Evolutionary conservation across 1,140 invertebrate genomes (phyloP).

Genomic region (Brachionus manjavacas): DNA sequence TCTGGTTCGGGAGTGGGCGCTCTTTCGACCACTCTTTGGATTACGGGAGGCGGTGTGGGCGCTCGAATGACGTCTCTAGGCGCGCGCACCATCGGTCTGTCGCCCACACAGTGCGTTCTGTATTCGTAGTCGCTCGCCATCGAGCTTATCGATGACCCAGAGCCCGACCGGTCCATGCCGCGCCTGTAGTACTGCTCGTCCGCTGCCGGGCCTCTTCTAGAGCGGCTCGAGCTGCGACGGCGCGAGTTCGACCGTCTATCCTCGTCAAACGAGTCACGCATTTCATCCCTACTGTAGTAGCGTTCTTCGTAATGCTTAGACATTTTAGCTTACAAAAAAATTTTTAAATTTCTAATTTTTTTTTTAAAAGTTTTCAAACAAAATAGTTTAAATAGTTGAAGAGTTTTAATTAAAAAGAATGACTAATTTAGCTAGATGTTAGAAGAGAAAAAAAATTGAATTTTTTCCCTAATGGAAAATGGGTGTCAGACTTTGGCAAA

Average conservation of each 20-base stretch:
- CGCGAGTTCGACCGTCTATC: not conserved
- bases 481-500: not conserved
- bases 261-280: not conserved
- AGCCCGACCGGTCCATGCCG: not conserved
- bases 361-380: not conserved
- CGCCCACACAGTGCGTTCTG: not conserved
- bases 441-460: not conserved
- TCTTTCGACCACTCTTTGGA: slow-evolving; percentile 43
- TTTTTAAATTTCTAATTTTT: not conserved
- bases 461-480: not conserved
- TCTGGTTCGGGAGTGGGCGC: slow-evolving; percentile 39
- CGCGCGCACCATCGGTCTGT: not conserved
- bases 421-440: not conserved
- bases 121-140: slow-evolving; percentile 37
- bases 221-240: not conserved
- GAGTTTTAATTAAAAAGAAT: slow-evolving; percentile 8
- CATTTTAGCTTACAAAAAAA: slow-evolving; percentile 1
- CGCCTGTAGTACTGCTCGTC: slow-evolving; percentile 20
- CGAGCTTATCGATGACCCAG: slow-evolving; percentile 34
- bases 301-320: slow-evolving; percentile 38
- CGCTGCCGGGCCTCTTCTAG: not conserved
- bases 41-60: slow-evolving; percentile 37
- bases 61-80: slow-evolving; percentile 37
- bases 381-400: slow-evolving; percentile 14
- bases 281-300: slow-evolving; percentile 34